phyloP scores from a whole-genome alignment of 2,797 vertebrate genomes.

The Capromys pilorides region DNA sequence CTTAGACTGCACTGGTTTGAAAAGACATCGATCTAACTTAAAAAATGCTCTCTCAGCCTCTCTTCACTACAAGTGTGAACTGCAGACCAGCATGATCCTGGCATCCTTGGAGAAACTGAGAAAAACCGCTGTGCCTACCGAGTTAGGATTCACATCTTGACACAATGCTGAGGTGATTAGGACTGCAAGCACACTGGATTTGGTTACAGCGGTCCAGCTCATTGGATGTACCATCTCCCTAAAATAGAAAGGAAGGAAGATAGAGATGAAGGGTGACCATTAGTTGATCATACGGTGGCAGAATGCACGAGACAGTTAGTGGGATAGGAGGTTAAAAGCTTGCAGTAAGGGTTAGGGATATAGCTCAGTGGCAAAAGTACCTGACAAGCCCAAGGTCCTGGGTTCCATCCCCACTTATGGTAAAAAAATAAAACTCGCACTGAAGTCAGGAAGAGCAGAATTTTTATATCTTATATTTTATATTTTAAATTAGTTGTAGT shows the following conservation, averaged over 20 bases:
- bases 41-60: not conserved
- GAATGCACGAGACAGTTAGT: not conserved
- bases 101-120: not conserved
- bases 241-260: not conserved
- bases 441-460: not conserved
- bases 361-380: too few relatives aligned
- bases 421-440: not conserved
- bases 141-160: conserved; percentile 1
- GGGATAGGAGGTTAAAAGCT: not conserved
- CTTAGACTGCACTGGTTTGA: not conserved
- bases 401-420: too few relatives aligned
- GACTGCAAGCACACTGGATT: not conserved
- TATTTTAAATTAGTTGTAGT: too few relatives aligned
- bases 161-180: not conserved
- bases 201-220: not conserved
- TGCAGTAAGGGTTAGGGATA: not conserved
- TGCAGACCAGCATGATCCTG: not conserved
- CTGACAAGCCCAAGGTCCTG: too few relatives aligned
- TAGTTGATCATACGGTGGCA: not conserved
- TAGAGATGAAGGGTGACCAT: not conserved
- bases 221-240: not conserved
- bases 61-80: not conserved
- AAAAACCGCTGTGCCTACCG: not conserved
- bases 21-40: not conserved
- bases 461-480: too few relatives aligned